Base-by-base conservation (phyloP, 1,140 invertebrate species). In the Zaprionus inermis region DNA sequence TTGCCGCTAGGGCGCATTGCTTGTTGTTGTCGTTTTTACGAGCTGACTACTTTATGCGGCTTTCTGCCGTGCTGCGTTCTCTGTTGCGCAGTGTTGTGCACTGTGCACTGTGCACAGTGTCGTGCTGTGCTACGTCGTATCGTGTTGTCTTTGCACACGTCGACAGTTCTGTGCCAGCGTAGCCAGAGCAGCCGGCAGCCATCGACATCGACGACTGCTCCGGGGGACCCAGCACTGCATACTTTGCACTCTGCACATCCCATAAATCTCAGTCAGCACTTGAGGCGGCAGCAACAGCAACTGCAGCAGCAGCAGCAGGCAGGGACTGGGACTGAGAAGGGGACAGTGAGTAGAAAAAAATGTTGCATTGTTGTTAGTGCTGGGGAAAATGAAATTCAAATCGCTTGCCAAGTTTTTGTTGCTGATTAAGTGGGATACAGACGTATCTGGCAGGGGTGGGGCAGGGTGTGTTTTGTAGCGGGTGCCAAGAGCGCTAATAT, bases 181-280 rank as follows among this genome's bases (percentile, higher is more conserved):
- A 22, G 44, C 16, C 44, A 18, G 2, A n/a, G 51, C 20, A 30
- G 52, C 36, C 51, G 30, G 63, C 36, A 65, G 28, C 24, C 64
- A 67, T 57, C 58, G 58, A 56, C 67, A 63, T 49, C 32, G 30
- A 63, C 32, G 30, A 63, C 58, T 18, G 34, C 58, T 74, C 54
- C 55, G 20, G 61, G 55, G 63, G 44, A 49, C 28, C n/a, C n/a
- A n/a, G n/a, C n/a, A n/a, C n/a, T n/a, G n/a, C n/a, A n/a, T n/a
- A 69, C 67, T 73, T 46, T 68, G 65, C 65, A 68, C 65, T 68
- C 49, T 73, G 51, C 71, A 73, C 56, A 69, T 56, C 57, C 71
- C 72, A 74, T 74, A 74, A 74, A 74, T 74, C 66, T 74, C 66
- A 74, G 66, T 70, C 66, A 74, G 72, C 72, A 63, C 72, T 74